Evolutionary conservation across 2,888 invertebrate species (phyloP).

Genomic region (Clepsis dumicolana): DNA sequence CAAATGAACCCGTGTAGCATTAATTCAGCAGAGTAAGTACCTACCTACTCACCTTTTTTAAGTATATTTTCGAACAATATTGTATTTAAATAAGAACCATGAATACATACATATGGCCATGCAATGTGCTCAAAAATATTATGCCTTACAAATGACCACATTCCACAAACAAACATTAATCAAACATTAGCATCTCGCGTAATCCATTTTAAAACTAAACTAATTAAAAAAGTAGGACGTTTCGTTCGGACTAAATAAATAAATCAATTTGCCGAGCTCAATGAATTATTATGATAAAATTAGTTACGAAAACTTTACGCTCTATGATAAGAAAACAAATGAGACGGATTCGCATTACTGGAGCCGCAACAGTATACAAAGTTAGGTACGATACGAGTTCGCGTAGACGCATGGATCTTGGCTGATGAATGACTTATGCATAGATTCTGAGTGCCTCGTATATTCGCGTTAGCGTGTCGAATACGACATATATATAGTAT

Average conservation of each 20-base stretch:
- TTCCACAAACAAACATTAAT: neutral
- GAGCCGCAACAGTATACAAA: neutral
- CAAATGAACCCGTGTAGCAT: no score
- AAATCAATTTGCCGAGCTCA: neutral
- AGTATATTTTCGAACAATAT: no score
- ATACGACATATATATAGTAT: no score
- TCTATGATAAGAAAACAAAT: neutral
- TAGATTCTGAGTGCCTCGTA: neutral
- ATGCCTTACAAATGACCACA: neutral
- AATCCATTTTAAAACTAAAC: neutral
- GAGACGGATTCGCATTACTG: neutral
- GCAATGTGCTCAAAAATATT: neutral
- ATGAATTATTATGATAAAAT: neutral
- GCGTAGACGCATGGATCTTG: neutral
- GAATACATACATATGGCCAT: neutral
- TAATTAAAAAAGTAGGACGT: neutral
- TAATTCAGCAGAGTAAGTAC: no score
- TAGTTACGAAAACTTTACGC: neutral
- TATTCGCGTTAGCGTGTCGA: no score
- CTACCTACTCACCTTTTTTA: no score
- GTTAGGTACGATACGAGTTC: neutral
- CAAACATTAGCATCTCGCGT: neutral
- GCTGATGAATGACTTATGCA: neutral
- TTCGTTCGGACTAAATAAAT: constrained; percentile 1
- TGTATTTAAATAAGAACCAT: no score